A percentile compares a stretch with the other conserved stretches of the same genome.
phyloP scores from a whole-genome alignment of 2,113 vertebrate genomes.

The Brachionichthys hirsutus region DNA sequence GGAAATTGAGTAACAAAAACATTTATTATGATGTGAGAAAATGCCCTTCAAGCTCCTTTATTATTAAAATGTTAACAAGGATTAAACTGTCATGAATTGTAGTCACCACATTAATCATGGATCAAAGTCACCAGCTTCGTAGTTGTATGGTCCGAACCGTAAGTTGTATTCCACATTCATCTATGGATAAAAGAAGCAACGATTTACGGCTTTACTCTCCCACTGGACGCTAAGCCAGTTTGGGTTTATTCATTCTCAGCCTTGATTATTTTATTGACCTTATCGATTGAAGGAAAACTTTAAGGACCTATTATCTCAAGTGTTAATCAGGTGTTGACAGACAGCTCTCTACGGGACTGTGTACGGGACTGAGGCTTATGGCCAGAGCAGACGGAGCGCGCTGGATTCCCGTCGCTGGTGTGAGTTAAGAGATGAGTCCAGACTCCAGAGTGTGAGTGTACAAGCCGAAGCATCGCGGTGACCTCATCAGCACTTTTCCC shows the following conservation, averaged over 20 bases:
- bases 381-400: conserved; percentile 40
- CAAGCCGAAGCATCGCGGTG: conserved; percentile 36
- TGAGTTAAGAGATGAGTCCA: conserved; percentile 39
- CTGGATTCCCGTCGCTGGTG: conserved; percentile 34
- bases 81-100: not conserved
- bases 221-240: conserved; percentile 54
- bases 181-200: conserved; percentile 50
- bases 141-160: conserved; percentile 10
- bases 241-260: conserved; percentile 64
- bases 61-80: not conserved
- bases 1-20: not conserved
- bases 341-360: conserved; percentile 57
- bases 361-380: conserved; percentile 39
- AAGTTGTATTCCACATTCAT: conserved; percentile 41
- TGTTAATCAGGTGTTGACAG: conserved; percentile 77
- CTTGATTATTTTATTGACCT: conserved; percentile 74
- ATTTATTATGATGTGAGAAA: not conserved
- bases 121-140: conserved; percentile 1
- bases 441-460: conserved; percentile 5
- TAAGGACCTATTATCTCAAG: conserved; percentile 79
- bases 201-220: conserved; percentile 61
- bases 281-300: conserved; percentile 75
- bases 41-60: not conserved
- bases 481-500: conserved; percentile 15
- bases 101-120: not conserved